A percentile compares a stretch with the other conserved stretches of the same genome.
phyloP scores from a whole-genome alignment of 1,140 invertebrate genomes.

The Pogonognathellus flavescens region DNA sequence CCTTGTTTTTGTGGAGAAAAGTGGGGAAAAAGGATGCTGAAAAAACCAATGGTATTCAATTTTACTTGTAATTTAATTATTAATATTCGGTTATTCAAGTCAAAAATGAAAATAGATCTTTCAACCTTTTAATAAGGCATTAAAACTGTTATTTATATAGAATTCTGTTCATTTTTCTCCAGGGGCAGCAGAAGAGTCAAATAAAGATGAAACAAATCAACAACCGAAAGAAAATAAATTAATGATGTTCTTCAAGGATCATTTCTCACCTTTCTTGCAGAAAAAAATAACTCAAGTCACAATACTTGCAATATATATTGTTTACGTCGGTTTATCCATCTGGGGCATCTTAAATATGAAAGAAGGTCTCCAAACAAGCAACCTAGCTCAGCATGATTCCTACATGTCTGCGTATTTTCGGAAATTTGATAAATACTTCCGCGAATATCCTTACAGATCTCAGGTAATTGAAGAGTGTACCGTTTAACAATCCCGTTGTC shows the following conservation, averaged over 20 bases:
- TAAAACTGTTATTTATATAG: no score
- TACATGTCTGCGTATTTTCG: not conserved
- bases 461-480: not conserved
- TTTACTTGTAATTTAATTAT: not conserved
- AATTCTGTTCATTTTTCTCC: no score
- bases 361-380: not conserved
- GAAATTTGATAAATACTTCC: not conserved
- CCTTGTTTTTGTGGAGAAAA: constrained; percentile 76
- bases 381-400: not conserved
- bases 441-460: constrained; percentile 14
- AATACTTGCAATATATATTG: not conserved
- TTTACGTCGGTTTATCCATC: not conserved
- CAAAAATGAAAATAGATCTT: no score
- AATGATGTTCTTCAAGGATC: constrained; percentile 1
- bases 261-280: not conserved
- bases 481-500: no score
- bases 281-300: not conserved
- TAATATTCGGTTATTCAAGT: no score
- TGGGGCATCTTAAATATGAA: not conserved
- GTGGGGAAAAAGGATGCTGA: constrained; percentile 37
- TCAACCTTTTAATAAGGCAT: no score
- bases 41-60: not conserved
- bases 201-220: not conserved
- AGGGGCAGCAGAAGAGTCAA: not conserved
- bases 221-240: not conserved